phyloP scores from a whole-genome alignment of 2,888 invertebrate genomes.

The Dasypolia templi region DNA sequence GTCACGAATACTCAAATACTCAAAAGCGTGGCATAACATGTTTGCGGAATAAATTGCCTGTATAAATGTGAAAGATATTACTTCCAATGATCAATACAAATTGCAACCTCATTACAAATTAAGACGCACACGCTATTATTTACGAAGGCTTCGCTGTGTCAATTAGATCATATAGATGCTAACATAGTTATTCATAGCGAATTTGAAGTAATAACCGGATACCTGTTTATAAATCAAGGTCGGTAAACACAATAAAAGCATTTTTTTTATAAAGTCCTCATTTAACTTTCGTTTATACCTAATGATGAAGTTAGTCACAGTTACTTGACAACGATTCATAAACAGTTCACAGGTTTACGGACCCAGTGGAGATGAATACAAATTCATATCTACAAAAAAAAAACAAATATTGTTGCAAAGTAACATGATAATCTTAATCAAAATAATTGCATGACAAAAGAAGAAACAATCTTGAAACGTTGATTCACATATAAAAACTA shows the following conservation, averaged over 20 bases:
- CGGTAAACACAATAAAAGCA: not conserved
- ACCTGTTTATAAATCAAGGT: constrained; percentile 3
- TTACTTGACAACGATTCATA: not conserved
- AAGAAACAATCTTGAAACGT: no score
- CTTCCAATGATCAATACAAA: constrained; percentile 39
- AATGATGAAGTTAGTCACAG: not conserved
- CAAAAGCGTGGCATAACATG: constrained; percentile 12
- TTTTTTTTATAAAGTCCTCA: not conserved
- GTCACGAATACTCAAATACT: constrained; percentile 48
- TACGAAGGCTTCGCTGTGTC: constrained; percentile 33
- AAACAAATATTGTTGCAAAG: not conserved
- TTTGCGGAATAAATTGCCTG: constrained; percentile 28
- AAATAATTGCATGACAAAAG: not conserved
- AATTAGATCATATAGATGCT: constrained; percentile 51
- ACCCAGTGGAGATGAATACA: not conserved
- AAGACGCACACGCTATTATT: constrained; percentile 45
- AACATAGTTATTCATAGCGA: constrained; percentile 17
- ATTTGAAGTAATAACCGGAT: constrained; percentile 43
- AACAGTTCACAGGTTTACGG: not conserved
- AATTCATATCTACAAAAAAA: not conserved
- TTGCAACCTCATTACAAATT: constrained; percentile 49
- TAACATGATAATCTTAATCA: not conserved
- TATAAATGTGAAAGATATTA: constrained; percentile 35
- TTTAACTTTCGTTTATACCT: not conserved
- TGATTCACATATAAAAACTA: not conserved